Evolutionary conservation across 2,888 invertebrate species (phyloP), one percentile per base, ranked within the genome.

Genomic region (Selenia dentaria): DNA sequence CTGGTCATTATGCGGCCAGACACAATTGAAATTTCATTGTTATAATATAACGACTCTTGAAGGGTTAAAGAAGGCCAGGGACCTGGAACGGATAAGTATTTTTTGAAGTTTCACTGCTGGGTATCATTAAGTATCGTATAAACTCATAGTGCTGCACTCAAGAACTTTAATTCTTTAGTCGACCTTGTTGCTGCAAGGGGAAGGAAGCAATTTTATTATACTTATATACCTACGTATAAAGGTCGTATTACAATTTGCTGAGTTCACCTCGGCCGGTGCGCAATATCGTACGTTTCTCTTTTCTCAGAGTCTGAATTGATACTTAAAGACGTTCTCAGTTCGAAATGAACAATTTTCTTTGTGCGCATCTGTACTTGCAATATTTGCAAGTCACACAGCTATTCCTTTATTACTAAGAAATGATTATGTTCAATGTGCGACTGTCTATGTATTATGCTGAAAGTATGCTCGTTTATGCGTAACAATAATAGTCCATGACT

Each of bases 191-290:
- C 22, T 24, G 45, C 29, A 33, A 44, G 65, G 57, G 70, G 70
- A 74, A 80, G 81, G 80, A 79, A 81, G 76, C 67, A 60, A 74
- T 73, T 68, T 68, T 58, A 53, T 52, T 54, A 51, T n/a, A n/a
- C n/a, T n/a, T n/a, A n/a, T n/a, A 50, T 59, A 55, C 51, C 52
- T 55, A 52, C 48, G 37, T 46, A 53, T 59, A 59, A 54, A 67
- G 67, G 60, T 63, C 55, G 54, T 43, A 50, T 44, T 44, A 44
- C 43, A 59, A 62, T 60, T 63, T 58, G 48, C 57, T 27, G 57
- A 58, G 46, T 46, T 59, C 49, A 54, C 54, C 54, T 48, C 48
- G 45, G 16, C 40, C 46, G 49, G 25, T 34, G 26, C 42, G 42
- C 53, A 40, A 31, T 32, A 39, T 37, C 13, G 28, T 42, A 37